These are phyloP conservation scores for Cetoscarus ocellatus DNA, from an alignment of 2,797 vertebrate species.

Conservation along the genomic window DNA sequence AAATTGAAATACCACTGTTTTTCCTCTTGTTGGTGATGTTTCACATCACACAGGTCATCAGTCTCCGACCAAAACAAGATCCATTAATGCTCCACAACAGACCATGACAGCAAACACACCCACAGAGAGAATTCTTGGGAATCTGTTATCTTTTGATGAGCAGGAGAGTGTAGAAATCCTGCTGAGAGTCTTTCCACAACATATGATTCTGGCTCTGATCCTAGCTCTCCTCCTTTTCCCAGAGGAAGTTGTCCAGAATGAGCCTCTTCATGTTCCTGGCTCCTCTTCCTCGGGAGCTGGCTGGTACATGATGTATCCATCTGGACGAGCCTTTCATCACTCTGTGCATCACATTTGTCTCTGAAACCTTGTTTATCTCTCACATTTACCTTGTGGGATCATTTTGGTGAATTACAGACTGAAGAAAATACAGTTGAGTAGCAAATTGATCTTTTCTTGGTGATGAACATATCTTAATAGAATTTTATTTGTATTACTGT, in stretches of 20 bases:
- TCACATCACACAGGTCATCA: not conserved
- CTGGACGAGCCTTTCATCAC: constrained; percentile 38
- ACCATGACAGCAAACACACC: not conserved
- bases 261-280: constrained; percentile 61
- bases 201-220: constrained; percentile 42
- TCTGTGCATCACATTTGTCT: constrained; percentile 16
- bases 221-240: constrained; percentile 44
- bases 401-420: not conserved
- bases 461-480: no score
- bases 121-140: not conserved
- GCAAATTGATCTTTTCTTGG: not conserved
- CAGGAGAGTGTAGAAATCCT: constrained; percentile 16
- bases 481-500: no score
- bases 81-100: not conserved
- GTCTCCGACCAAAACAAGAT: not conserved
- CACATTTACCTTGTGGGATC: constrained; percentile 1
- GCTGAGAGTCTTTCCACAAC: constrained; percentile 33
- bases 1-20: not conserved
- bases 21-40: not conserved
- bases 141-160: constrained; percentile 20
- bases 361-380: not conserved
- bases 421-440: not conserved
- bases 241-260: constrained; percentile 59
- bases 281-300: constrained; percentile 45
- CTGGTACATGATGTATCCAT: constrained; percentile 49